Evolutionary conservation across 2,888 invertebrate species (phyloP).

Genomic region (Xanthorhoe spadicearia): DNA sequence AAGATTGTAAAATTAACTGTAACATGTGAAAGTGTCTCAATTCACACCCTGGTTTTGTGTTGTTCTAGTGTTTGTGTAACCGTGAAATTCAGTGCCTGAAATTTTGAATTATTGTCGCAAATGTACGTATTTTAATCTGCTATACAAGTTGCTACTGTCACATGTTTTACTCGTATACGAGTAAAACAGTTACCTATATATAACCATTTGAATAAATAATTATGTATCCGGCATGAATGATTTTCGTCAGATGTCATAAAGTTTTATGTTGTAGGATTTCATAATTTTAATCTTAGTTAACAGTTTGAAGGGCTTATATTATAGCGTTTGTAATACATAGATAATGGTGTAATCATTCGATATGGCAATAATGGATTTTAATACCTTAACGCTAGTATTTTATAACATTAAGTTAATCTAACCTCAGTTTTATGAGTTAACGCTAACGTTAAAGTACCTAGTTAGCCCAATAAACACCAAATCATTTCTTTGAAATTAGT

Average conservation of each 20-base stretch:
- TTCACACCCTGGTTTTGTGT: slow-evolving; percentile 24
- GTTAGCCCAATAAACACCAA: too few relatives aligned
- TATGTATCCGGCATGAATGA: slow-evolving; percentile 22
- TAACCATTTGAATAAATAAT: slow-evolving; percentile 2
- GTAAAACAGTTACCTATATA: too few relatives aligned
- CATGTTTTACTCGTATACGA: too few relatives aligned
- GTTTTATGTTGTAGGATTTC: slow-evolving; percentile 38
- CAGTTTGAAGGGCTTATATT: slow-evolving; percentile 35
- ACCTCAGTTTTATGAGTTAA: too few relatives aligned
- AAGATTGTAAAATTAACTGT: slow-evolving; percentile 63
- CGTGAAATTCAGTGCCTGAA: slow-evolving; percentile 34
- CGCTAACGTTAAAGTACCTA: too few relatives aligned
- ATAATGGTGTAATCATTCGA: slow-evolving; percentile 4
- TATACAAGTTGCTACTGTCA: neutral
- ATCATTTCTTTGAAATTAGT: too few relatives aligned
- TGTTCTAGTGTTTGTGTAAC: slow-evolving; percentile 30
- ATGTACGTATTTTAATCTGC: slow-evolving; percentile 23
- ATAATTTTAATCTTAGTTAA: slow-evolving; percentile 29
- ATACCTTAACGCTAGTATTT: too few relatives aligned
- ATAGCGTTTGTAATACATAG: slow-evolving; percentile 17
- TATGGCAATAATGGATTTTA: slow-evolving; percentile 6
- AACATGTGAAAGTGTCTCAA: slow-evolving; percentile 16
- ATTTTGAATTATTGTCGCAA: slow-evolving; percentile 6
- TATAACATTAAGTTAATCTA: too few relatives aligned
- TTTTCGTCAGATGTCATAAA: slow-evolving; percentile 39